These are phyloP conservation scores for Chironomus tepperi DNA, from an alignment of 1,140 invertebrate species.

Conservation along the genomic window DNA sequence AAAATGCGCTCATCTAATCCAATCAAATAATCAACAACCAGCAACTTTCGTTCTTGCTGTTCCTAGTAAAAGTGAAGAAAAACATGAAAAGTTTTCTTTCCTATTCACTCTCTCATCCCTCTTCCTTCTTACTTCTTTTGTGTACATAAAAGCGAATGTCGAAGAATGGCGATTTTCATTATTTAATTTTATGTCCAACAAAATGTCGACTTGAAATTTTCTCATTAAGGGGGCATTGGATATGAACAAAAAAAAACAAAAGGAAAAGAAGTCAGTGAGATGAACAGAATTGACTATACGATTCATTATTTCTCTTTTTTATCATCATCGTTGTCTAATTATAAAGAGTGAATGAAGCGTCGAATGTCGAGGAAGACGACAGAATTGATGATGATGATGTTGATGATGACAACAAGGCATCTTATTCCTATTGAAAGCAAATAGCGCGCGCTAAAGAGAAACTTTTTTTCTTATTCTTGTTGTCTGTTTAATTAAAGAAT, in stretches of 20 bases:
- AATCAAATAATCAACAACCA: too few species aligned
- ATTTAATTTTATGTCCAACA: constrained; percentile 14
- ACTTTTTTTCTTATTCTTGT: too few species aligned
- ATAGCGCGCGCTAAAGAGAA: background rate
- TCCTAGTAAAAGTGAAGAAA: background rate
- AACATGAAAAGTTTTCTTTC: constrained; percentile 9
- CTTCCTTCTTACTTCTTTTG: too few species aligned
- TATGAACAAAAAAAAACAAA: background rate
- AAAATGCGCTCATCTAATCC: too few species aligned
- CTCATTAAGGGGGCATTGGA: background rate
- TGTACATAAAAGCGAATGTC: background rate
- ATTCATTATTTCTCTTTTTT: background rate
- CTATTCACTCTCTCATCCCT: background rate
- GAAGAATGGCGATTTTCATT: constrained; percentile 7
- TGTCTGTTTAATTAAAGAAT: constrained; percentile 5
- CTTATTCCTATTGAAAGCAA: background rate
- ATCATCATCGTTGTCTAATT: constrained; percentile 13
- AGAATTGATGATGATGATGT: background rate
- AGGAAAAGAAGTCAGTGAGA: background rate
- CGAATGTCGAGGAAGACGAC: background rate
- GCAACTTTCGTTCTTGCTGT: background rate
- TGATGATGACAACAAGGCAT: background rate
- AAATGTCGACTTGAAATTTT: constrained; percentile 2
- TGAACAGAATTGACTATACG: background rate
- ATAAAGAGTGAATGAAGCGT: background rate